Percentiles rank a stretch among this genome's conserved stretches.
Evolutionary conservation across 2,113 vertebrate species (phyloP).

Genomic region (Pseudopodoces humilis): DNA sequence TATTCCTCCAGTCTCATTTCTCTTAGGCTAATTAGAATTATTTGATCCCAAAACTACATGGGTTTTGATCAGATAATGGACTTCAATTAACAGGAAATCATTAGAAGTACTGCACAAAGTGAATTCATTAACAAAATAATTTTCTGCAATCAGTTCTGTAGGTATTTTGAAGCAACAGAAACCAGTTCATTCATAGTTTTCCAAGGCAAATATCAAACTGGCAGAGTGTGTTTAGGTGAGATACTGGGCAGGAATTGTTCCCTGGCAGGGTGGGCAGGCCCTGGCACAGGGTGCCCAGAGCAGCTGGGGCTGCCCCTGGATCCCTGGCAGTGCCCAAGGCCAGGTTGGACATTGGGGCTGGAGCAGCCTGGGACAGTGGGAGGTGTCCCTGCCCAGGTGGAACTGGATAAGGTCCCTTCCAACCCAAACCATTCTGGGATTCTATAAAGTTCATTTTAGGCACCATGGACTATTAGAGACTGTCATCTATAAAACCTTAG

Average conservation of each 20-base stretch:
- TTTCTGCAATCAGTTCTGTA: background rate
- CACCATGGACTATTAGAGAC: background rate
- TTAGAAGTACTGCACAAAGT: background rate
- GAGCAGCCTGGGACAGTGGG: background rate
- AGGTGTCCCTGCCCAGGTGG: background rate
- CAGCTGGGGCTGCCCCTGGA: background rate
- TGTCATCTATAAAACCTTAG: too few species aligned
- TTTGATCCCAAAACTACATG: background rate
- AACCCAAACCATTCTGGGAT: background rate
- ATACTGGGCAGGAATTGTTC: background rate
- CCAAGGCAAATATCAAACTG: background rate
- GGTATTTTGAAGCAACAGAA: background rate
- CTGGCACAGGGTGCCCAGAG: background rate
- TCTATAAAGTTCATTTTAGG: background rate
- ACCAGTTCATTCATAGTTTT: background rate
- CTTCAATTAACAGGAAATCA: background rate
- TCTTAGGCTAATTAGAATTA: background rate
- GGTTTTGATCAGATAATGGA: background rate
- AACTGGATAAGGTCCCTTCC: background rate
- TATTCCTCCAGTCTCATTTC: background rate
- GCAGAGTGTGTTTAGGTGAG: background rate
- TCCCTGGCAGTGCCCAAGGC: background rate
- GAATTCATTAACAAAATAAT: background rate
- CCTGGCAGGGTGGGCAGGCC: background rate
- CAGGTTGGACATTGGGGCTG: fast-evolving